phyloP scores from a whole-genome alignment of 2,888 invertebrate species.

The Lacanobia wlatinum region DNA sequence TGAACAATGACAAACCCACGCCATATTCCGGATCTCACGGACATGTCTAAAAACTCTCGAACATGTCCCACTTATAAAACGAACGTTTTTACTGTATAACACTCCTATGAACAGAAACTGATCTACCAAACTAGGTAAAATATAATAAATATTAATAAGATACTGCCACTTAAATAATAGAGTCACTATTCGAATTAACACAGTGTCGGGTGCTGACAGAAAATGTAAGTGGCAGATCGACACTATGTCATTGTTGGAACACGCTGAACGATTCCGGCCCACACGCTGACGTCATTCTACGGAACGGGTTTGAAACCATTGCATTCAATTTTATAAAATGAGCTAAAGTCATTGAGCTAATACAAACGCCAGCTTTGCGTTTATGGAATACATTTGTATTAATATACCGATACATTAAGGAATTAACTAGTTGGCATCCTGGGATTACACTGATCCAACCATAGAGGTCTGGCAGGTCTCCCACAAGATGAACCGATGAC shows the following conservation, averaged over 20 bases:
- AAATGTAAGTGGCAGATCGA: slow-evolving; percentile 41
- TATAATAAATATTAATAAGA: slow-evolving; percentile 44
- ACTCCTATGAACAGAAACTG: not conserved
- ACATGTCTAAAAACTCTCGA: slow-evolving; percentile 35
- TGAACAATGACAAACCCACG: slow-evolving; percentile 52
- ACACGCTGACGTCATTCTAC: slow-evolving; percentile 74
- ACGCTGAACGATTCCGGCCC: slow-evolving; percentile 61
- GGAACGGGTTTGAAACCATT: slow-evolving; percentile 73
- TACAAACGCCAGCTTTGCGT: slow-evolving; percentile 20
- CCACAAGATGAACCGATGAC: too few species aligned
- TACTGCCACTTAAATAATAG: slow-evolving; percentile 19
- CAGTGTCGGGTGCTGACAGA: slow-evolving; percentile 29
- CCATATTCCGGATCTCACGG: slow-evolving; percentile 41
- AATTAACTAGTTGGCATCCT: not conserved
- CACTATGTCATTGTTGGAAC: slow-evolving; percentile 61
- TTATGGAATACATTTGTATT: slow-evolving; percentile 10
- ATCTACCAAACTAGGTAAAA: slow-evolving; percentile 44
- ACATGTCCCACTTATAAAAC: slow-evolving; percentile 46
- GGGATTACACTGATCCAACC: not conserved
- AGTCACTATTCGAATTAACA: slow-evolving; percentile 33
- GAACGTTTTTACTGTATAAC: slow-evolving; percentile 27
- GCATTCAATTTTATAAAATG: slow-evolving; percentile 58
- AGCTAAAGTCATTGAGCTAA: slow-evolving; percentile 26
- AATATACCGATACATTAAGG: not conserved
- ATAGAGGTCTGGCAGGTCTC: not conserved